phyloP scores from a whole-genome alignment of 2,113 vertebrate genomes.

The Hemibagrus wyckioides region DNA sequence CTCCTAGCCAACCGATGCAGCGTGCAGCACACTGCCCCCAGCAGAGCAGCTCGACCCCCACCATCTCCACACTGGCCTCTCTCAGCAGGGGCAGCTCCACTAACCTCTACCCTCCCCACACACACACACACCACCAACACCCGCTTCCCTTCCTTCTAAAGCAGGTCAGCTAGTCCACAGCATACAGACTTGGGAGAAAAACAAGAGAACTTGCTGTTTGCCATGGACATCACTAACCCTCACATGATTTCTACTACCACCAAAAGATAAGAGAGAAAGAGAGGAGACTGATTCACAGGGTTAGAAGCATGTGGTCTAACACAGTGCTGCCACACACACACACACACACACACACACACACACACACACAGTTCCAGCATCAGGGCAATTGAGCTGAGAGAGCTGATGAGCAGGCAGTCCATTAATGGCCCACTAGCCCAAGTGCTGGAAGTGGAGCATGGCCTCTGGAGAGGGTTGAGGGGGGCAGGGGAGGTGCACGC shows the following conservation, averaged over 20 bases:
- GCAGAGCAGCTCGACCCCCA: constrained; percentile 31
- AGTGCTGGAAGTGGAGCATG: constrained; percentile 48
- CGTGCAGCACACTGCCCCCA: constrained; percentile 35
- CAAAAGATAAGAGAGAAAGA: background rate
- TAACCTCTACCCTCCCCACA: constrained; percentile 14
- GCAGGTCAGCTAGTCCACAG: background rate
- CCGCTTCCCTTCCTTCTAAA: background rate
- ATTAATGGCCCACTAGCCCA: constrained; percentile 49
- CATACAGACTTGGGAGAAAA: background rate
- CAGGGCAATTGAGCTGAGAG: constrained; percentile 50
- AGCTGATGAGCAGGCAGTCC: constrained; percentile 52
- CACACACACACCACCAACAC: background rate
- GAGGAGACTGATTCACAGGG: background rate
- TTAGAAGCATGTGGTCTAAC: background rate
- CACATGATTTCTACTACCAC: background rate
- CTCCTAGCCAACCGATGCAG: constrained; percentile 45
- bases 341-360: background rate
- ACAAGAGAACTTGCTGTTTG: background rate
- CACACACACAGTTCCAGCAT: constrained; percentile 32
- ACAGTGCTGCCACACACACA: background rate
- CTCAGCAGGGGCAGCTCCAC: constrained; percentile 30
- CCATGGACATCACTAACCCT: background rate
- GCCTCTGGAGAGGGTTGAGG: constrained; percentile 13
- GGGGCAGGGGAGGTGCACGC: background rate
- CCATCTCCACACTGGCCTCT: constrained; percentile 30